Evolutionary conservation across 1,140 invertebrate genomes (phyloP), one percentile per base, ranked within the genome.

Genomic region (Pseudomyrmex cubaensis): DNA sequence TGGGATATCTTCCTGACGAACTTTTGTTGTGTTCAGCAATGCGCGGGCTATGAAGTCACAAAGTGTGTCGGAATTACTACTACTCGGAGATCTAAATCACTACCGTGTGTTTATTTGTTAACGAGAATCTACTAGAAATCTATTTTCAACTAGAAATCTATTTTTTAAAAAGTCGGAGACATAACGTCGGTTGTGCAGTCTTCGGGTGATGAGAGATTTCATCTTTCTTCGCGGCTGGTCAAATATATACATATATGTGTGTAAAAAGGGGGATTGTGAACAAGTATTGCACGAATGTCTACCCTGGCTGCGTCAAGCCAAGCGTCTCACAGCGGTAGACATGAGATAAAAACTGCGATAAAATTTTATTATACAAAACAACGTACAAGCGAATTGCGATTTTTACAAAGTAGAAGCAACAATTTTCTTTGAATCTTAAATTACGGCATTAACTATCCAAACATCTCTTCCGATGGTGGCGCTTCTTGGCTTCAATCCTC

Each of bases 1-100:
- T 52, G 63, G 22, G 50, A 13, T 46, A 87, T 87, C 86, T 87
- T 87, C 82, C 35, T 61, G 86, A 75, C 52, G 85, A 84, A 59
- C 17, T 73, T 59, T 20, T 72, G 25, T 75, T 64, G 35, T 35
- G 35, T 35, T 70, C 70, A n/a, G 78, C 72, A 52, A 82, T n/a
- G 78, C 78, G 59, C 70, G 70, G 12, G 13, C 22, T 63, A 80
- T 22, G 50, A 25, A 67, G 62, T 74, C 62, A 54, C 66, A 80
- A 44, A 80, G 66, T 44, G 35, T 72, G 44, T 50, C 4, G 17
- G 20, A 75, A 57, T 64, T 74, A 20, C 59, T 25, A 63, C 25
- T 25, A 75, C n/a, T 59, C 35, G 10, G 46, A 56, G 13, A 52
- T 46, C 72, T 67, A 73, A 69, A 61, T 35, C 22, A 50, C 52